phyloP scores from a whole-genome alignment of 1,140 invertebrate genomes.

The Rhopalosiphum maidis region DNA sequence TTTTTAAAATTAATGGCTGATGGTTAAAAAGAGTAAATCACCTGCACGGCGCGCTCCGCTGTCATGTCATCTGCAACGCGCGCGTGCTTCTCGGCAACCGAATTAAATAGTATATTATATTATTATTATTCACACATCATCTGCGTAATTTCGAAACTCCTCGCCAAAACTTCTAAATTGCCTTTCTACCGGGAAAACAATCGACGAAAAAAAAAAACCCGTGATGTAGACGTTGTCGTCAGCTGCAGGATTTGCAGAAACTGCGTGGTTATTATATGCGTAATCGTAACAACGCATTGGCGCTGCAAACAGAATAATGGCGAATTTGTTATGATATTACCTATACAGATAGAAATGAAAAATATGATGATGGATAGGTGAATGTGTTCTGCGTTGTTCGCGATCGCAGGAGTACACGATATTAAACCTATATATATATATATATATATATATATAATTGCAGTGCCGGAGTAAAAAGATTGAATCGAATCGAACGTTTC shows the following conservation, averaged over 20 bases:
- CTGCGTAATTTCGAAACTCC: not conserved
- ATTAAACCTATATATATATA: no score
- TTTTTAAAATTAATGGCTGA: not conserved
- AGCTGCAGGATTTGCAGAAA: not conserved
- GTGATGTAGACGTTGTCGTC: not conserved
- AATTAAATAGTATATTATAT: not conserved
- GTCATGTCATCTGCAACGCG: not conserved
- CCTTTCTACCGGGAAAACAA: not conserved
- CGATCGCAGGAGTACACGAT: no score
- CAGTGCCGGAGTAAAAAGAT: not conserved
- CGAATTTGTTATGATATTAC: not conserved
- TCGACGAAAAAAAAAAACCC: not conserved
- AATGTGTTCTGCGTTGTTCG: not conserved
- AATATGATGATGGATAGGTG: not conserved
- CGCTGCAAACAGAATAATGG: not conserved
- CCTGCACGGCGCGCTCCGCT: no score
- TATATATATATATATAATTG: not conserved
- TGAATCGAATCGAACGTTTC: not conserved
- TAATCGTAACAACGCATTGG: not conserved
- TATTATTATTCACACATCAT: slow-evolving; percentile 1
- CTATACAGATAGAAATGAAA: not conserved
- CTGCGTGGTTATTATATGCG: no score
- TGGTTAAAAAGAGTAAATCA: not conserved
- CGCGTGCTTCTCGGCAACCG: not conserved
- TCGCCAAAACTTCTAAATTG: not conserved